phyloP scores from a whole-genome alignment of 1,140 invertebrate species.

The Lucilia sericata region DNA sequence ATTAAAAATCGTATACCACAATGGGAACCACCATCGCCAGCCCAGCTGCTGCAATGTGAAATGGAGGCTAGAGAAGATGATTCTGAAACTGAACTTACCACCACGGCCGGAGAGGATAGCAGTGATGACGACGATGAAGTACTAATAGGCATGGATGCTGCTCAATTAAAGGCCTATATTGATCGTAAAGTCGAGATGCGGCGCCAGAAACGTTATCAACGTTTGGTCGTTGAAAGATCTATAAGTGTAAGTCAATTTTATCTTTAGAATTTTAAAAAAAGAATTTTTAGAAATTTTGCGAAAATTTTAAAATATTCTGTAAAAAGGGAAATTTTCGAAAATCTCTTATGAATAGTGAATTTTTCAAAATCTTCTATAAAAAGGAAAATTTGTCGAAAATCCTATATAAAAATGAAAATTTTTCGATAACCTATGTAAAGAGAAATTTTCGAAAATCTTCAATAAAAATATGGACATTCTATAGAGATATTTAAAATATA shows the following conservation, averaged over 20 bases:
- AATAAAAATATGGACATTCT: too few species aligned
- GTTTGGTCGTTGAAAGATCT: conserved; percentile 75
- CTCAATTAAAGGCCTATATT: conserved; percentile 51
- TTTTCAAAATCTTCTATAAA: too few species aligned
- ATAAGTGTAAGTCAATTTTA: conserved; percentile 76
- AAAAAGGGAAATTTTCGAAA: too few species aligned
- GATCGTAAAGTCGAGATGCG: conserved; percentile 54
- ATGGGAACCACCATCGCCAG: conserved; percentile 83
- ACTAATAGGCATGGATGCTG: conserved; percentile 45
- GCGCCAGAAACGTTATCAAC: conserved; percentile 53
- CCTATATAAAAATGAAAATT: too few species aligned
- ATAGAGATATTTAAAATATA: background rate
- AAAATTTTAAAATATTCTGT: too few species aligned
- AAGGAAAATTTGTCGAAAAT: too few species aligned
- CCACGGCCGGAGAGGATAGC: conserved; percentile 25
- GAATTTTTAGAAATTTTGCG: too few species aligned
- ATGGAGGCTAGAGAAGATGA: conserved; percentile 21
- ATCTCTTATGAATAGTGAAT: too few species aligned
- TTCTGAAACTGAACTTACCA: conserved; percentile 49
- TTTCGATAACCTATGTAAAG: too few species aligned
- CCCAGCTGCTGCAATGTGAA: conserved; percentile 41
- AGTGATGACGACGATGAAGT: conserved; percentile 46
- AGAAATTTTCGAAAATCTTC: too few species aligned
- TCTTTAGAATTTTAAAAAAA: background rate
- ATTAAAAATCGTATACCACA: conserved; percentile 84